Conservation (phyloP, 2,888 invertebrate species). For the Erebia ligea region DNA sequence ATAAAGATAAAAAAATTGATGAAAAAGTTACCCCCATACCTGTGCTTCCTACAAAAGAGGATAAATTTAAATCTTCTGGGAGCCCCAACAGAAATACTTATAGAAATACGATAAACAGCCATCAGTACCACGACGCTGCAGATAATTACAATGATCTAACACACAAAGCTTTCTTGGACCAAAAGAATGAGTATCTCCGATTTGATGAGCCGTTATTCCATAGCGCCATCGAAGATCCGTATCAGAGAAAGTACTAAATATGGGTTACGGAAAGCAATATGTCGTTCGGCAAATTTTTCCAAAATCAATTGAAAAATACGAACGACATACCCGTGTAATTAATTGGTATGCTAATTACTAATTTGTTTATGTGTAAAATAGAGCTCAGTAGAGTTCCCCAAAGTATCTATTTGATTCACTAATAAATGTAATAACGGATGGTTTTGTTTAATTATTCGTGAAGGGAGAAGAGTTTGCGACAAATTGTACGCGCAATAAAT, state of each 20-base stretch:
- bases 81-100: slow-evolving; percentile 52
- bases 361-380: not conserved
- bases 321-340: slow-evolving; percentile 21
- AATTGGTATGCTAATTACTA: slow-evolving; percentile 12
- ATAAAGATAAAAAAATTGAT: slow-evolving; percentile 72
- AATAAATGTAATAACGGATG: slow-evolving; percentile 77
- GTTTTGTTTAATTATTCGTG: slow-evolving; percentile 47
- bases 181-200: slow-evolving; percentile 67
- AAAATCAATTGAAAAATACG: slow-evolving; percentile 33
- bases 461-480: slow-evolving; percentile 61
- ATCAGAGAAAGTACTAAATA: slow-evolving; percentile 71
- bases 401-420: slow-evolving; percentile 63
- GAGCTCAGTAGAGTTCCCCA: slow-evolving; percentile 11
- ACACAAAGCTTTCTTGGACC: slow-evolving; percentile 67
- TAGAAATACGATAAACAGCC: slow-evolving; percentile 71
- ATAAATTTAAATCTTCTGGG: slow-evolving; percentile 49
- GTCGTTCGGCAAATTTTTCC: slow-evolving; percentile 32
- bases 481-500: slow-evolving; percentile 82
- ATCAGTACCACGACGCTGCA: slow-evolving; percentile 71
- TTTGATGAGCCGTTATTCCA: slow-evolving; percentile 75
- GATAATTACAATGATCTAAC: slow-evolving; percentile 61
- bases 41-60: slow-evolving; percentile 70
- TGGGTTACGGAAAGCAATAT: slow-evolving; percentile 9
- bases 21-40: slow-evolving; percentile 78
- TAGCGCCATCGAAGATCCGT: slow-evolving; percentile 70